Evolutionary conservation across 2,113 vertebrate genomes (phyloP), one percentile per base, ranked within the genome.

Genomic region (Spea bombifrons): DNA sequence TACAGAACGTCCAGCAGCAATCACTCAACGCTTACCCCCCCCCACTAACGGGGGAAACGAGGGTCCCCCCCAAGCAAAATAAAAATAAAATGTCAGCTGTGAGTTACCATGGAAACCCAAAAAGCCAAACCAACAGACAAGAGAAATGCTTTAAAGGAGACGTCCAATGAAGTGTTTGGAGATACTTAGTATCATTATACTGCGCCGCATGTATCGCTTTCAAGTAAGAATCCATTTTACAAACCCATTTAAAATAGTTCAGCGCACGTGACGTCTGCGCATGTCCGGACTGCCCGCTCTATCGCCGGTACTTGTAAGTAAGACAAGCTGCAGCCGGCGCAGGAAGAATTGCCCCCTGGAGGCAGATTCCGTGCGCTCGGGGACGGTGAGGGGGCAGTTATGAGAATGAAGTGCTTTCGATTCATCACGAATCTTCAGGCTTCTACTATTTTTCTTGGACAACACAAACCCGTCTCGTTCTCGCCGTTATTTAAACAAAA

Each of bases 361-460:
- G 30, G 30, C 30, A 30, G 30, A 30, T 30, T 30, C 7, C 10
- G 50, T 53, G 50, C 10, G 2, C 1, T 2, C 10, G 50, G 50
- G 10, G 50, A 6, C 50, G 50, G 50, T 53, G 50, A 30, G 30
- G 30, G 30, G 7, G 15, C 68, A 52, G 10, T 30, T 43, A 5
- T 7, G 67, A 9, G 5, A 8, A 59, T 6, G 53, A 63, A 63
- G 59, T 53, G 70, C 70, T 65, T 48, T 63, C 0, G 70, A 80
- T 80, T 73, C 70, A 73, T 80, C 30, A 67, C 77, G 71, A 67
- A 80, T 80, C 77, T 10, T 59, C 16, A 52, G 67, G 55, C 12
- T 73, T 57, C 59, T 30, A 8, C 61, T 45, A 30, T 30, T 66
- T 16, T 63, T 47, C 43, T 15, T 10, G 59, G 48, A 52, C 76